These are phyloP conservation scores for Smutsia temminckii DNA, from an alignment of 2,797 vertebrate genomes.

Conservation along the genomic window DNA sequence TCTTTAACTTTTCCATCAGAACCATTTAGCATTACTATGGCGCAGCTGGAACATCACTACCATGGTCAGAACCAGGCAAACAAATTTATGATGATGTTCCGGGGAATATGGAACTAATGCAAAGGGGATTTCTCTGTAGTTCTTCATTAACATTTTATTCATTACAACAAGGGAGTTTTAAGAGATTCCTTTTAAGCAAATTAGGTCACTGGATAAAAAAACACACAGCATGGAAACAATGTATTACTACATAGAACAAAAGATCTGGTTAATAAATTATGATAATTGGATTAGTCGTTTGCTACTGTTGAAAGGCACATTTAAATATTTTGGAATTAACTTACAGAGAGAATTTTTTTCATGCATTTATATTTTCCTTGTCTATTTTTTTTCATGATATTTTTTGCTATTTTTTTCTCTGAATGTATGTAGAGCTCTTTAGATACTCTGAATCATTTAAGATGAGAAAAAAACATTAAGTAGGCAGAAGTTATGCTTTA, in stretches of 20 bases:
- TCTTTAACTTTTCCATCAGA: slow-evolving; percentile 87
- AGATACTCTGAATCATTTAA: slow-evolving; percentile 74
- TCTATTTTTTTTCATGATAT: slow-evolving; percentile 59
- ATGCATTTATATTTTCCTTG: slow-evolving; percentile 74
- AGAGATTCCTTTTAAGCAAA: slow-evolving; percentile 90
- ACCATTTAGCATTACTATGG: slow-evolving; percentile 83
- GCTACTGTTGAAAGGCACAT: slow-evolving; percentile 82
- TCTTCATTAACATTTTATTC: slow-evolving; percentile 90
- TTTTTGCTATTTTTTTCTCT: slow-evolving; percentile 58
- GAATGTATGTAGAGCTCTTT: slow-evolving; percentile 60
- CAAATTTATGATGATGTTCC: slow-evolving; percentile 89
- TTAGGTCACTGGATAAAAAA: slow-evolving; percentile 88
- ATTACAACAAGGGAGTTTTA: slow-evolving; percentile 87
- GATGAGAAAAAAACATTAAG: slow-evolving; percentile 42
- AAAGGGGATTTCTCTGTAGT: slow-evolving; percentile 87
- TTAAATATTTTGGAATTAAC: slow-evolving; percentile 84
- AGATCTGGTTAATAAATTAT: slow-evolving; percentile 90
- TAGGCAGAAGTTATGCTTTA: slow-evolving; percentile 42
- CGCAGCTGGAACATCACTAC: slow-evolving; percentile 81
- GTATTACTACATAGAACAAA: slow-evolving; percentile 87
- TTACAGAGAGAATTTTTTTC: slow-evolving; percentile 75
- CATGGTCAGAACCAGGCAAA: slow-evolving; percentile 87
- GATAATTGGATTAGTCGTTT: slow-evolving; percentile 85
- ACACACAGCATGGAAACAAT: slow-evolving; percentile 85
- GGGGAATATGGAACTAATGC: slow-evolving; percentile 88